Evolutionary conservation across 2,888 invertebrate species (phyloP).

Genomic region (Slavum lentiscoides): DNA sequence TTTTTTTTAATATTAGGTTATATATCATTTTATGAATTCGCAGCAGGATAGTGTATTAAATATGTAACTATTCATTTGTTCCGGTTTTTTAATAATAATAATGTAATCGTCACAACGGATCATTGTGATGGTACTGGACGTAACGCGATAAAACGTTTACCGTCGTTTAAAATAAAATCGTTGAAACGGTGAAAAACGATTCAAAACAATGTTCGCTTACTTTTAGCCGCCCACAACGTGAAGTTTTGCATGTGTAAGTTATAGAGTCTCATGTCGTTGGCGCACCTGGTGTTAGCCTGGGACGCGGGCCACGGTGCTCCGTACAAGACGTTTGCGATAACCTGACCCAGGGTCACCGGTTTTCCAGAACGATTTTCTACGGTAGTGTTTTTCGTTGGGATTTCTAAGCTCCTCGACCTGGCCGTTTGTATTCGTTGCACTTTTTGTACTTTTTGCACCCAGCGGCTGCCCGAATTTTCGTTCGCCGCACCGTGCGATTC

Average conservation of each 20-base stretch:
- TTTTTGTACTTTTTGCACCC: neutral
- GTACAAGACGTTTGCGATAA: conserved; percentile 16
- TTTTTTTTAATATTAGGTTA: no score
- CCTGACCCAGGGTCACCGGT: conserved; percentile 2
- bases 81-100: no score
- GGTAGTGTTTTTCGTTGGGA: no score
- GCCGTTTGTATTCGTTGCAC: neutral
- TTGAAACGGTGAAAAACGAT: no score
- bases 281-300: conserved; percentile 11
- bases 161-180: no score
- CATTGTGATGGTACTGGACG: no score
- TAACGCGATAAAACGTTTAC: no score
- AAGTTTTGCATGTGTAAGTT: conserved; percentile 20
- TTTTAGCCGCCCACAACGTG: conserved; percentile 49
- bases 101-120: no score
- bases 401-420: neutral
- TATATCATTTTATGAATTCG: no score
- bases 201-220: conserved; percentile 8
- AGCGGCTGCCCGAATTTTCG: neutral
- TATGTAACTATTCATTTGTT: no score
- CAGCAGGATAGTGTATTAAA: no score
- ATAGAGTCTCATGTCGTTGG: neutral
- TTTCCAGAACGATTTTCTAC: neutral
- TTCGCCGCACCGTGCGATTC: neutral
- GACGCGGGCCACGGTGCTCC: neutral